Percentiles rank a stretch among this genome's conserved stretches.
Evolutionary conservation across 2,797 vertebrate genomes (phyloP).

Genomic region (Cephalopachus bancanus): DNA sequence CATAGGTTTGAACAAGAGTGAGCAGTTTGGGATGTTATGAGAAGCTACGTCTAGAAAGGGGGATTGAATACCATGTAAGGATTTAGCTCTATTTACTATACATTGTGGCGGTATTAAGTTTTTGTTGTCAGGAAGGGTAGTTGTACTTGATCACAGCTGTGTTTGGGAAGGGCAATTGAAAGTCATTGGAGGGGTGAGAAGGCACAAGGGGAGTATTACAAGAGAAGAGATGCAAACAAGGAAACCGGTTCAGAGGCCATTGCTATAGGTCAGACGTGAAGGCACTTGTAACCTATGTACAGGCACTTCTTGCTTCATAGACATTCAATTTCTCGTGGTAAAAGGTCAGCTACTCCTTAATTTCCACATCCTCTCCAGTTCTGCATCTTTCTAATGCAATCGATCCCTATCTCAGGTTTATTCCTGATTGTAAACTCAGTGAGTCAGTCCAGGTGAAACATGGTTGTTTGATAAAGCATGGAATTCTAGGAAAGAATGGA

Average conservation of each 20-base stretch:
- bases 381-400: background rate
- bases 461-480: background rate
- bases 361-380: background rate
- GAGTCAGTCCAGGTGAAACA: background rate
- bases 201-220: background rate
- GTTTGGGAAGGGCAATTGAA: conserved; percentile 6
- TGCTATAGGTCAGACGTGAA: background rate
- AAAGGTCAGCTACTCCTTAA: background rate
- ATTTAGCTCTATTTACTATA: background rate
- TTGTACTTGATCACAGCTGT: background rate
- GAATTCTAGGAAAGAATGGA: background rate
- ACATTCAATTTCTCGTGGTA: background rate
- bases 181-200: background rate
- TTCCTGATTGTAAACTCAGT: background rate
- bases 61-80: background rate
- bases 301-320: background rate
- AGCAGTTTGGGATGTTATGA: background rate
- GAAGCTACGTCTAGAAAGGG: background rate
- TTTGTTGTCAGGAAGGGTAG: background rate
- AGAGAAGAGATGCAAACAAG: background rate
- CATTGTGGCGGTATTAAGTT: background rate
- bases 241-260: background rate
- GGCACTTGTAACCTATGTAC: background rate
- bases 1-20: background rate
- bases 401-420: background rate